Evolutionary conservation across 2,888 invertebrate genomes (phyloP), one percentile per base, ranked within the genome.

Genomic region (Scaptomyza polygonia): DNA sequence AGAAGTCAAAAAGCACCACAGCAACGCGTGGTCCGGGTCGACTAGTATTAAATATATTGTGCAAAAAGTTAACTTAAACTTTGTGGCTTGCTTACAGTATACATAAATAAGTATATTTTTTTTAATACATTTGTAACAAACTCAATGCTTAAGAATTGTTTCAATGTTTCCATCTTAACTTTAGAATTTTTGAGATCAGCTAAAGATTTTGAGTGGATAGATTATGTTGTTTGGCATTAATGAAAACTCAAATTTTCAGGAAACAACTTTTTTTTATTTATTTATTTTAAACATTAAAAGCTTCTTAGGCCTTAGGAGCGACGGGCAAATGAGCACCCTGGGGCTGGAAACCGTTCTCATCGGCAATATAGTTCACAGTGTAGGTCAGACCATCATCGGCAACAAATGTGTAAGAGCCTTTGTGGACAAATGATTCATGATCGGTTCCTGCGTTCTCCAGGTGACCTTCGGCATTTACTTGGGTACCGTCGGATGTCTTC

Each of bases 321-420:
- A 86, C 87, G 48, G 93, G 93, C 64, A 93, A 75, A 89, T 93
- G 93, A 18, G 90, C 92, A 18, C 93, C 93, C 80, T 89, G 75
- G 11, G 93, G 93, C 87, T 93, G 93, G 89, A 82, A 91, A 64
- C 92, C 91, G 58, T 91, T 90, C 81, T 89, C 88, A 71, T 92
- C 91, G 52, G 92, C 92, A 36, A 89, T 6, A 45, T 90, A 91
- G 67, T 44, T 93, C 55, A 95, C 93, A 3, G 92, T 92, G 88
- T 94, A 94, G 0, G 91, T 91, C 8, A 92, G 90, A 7, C 94
- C 94, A 77, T 94, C 94, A 45, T 93, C 92, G 11, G 90, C 94
- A 0, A 93, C 88, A 91, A 91, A 93, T 1, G 90, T 84, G 90
- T 90, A 90, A 3, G 69, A 51, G 9, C 91, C 91, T 0, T 27